These are phyloP conservation scores for Dryococelus australis DNA, from an alignment of 2,888 invertebrate genomes.

Conservation along the genomic window DNA sequence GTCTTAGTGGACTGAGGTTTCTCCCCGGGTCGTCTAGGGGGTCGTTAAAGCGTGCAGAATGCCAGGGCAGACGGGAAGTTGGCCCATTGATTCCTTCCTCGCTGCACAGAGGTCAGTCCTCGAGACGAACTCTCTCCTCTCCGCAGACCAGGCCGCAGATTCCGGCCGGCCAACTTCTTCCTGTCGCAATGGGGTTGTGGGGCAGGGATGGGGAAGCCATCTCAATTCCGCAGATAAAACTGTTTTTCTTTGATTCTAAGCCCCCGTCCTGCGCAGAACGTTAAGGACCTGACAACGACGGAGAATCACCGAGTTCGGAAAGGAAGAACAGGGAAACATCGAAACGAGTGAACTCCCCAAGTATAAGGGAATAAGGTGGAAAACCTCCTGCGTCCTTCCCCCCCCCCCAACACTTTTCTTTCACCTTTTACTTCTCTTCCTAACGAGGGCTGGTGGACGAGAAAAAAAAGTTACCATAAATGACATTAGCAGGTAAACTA, in stretches of 20 bases:
- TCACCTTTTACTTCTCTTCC: not conserved
- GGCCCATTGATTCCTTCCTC: too few relatives aligned
- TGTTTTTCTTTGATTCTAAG: conserved; percentile 38
- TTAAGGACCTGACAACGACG: too few relatives aligned
- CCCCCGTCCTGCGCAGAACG: conserved; percentile 5
- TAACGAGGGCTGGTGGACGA: conserved; percentile 29
- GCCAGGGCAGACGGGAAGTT: too few relatives aligned
- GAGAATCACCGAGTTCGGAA: too few relatives aligned
- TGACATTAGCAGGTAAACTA: conserved; percentile 43
- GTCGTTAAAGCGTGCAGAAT: too few relatives aligned
- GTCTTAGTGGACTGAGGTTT: too few relatives aligned
- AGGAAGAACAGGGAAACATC: too few relatives aligned
- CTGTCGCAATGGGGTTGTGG: not conserved
- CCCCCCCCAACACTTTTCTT: too few relatives aligned
- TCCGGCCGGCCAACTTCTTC: not conserved
- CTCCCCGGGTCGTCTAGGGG: too few relatives aligned
- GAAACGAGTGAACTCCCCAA: too few relatives aligned
- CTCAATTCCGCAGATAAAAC: conserved; percentile 36
- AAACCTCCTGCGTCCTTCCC: conserved; percentile 23
- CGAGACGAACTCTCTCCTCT: not conserved
- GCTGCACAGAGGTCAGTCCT: not conserved
- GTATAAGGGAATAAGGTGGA: not conserved
- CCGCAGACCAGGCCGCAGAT: not conserved
- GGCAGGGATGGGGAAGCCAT: conserved; percentile 36
- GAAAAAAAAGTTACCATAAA: conserved; percentile 39